These are phyloP conservation scores for Drepana falcataria DNA, from an alignment of 2,888 invertebrate genomes.

Conservation along the genomic window DNA sequence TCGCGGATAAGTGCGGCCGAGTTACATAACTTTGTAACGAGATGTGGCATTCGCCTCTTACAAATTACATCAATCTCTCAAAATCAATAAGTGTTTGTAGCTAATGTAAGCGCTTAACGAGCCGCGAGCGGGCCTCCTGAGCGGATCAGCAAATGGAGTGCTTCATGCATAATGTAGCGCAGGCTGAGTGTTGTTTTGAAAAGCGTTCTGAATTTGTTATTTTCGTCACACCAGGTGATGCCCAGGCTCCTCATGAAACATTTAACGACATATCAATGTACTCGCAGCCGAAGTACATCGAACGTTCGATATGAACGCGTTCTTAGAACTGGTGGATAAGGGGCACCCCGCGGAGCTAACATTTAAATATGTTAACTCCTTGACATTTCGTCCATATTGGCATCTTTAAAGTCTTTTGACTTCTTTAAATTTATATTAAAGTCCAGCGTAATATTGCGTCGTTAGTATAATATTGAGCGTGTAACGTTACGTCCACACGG, in stretches of 20 bases:
- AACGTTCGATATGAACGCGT: background rate
- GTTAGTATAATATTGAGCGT: no score
- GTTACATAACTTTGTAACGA: background rate
- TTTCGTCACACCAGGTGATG: constrained; percentile 75
- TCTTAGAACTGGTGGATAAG: background rate
- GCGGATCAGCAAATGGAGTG: constrained; percentile 79
- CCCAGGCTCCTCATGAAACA: constrained; percentile 70
- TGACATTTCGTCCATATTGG: background rate
- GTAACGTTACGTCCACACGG: no score
- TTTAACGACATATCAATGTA: constrained; percentile 65
- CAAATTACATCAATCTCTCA: constrained; percentile 67
- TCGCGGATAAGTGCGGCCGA: background rate
- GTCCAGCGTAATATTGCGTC: no score
- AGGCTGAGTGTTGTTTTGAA: constrained; percentile 76
- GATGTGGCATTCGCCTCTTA: constrained; percentile 27
- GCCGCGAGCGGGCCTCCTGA: constrained; percentile 74
- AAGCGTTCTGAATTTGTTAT: constrained; percentile 77
- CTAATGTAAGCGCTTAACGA: constrained; percentile 78
- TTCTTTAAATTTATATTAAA: no score
- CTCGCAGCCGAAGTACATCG: constrained; percentile 15
- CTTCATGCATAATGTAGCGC: constrained; percentile 77
- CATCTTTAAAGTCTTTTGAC: no score
- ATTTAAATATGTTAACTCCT: no score
- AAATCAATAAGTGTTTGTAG: constrained; percentile 76
- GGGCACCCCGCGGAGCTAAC: background rate